Evolutionary conservation across 1,140 invertebrate genomes (phyloP), one percentile per base, ranked within the genome.

Genomic region (Dinoponera quadriceps): DNA sequence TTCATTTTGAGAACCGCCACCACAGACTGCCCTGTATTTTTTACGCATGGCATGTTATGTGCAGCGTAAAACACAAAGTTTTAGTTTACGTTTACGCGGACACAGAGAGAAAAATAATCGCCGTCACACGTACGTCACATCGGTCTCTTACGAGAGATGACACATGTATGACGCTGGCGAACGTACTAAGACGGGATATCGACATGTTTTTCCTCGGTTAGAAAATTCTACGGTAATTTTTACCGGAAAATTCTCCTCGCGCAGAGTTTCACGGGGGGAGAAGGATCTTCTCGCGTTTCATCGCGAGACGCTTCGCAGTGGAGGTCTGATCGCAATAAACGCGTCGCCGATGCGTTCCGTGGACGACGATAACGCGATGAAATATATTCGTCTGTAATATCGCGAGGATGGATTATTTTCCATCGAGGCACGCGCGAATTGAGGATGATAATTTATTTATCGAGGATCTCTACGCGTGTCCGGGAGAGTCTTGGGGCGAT

Each of bases 271-370:
- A 65, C 51, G 60, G 25, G 20, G 44, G 14, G 27, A 54, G 33
- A 16, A 66, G 38, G 44, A 65, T 66, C 51, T 22, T 48, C n/a
- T n/a, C 20, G 22, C 44, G 44, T 77, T 77, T 66, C 66, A 77
- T 77, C 66, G 44, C 20, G 27, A n/a, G 16, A n/a, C 44, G 33
- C 65, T 65, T 18, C 60, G 48, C n/a, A 20, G 29, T 9, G 73
- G n/a, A 66, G 51, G 44, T 54, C 57, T 49, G 60, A 77, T 54
- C 60, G 48, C 66, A 77, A 77, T 48, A 54, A 29, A 63, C 27
- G 54, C 22, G 44, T 65, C 44, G 33, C 4, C 20, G 2, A 33
- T 5, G 18, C 60, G 38, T 44, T 65, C 27, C 3, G 11, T 27
- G 44, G 11, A 77, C 51, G 60, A 77, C 44, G 66, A 66, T 38